Evolutionary conservation across 1,140 invertebrate species (phyloP), one percentile per base, ranked within the genome.

Genomic region (Pomacea maculata): DNA sequence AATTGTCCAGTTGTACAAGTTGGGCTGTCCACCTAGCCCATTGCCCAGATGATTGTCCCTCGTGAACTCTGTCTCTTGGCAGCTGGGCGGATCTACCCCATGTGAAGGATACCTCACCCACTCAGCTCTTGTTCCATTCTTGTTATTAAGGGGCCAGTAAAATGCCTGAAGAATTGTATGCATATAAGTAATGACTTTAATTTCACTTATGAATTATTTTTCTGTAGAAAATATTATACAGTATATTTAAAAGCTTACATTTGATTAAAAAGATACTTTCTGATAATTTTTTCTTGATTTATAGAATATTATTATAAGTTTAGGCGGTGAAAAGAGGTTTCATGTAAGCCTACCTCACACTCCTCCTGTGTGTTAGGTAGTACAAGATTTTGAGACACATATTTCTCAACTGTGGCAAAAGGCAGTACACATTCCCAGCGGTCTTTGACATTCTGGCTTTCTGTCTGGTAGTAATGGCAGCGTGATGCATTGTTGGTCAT

Each of bases 21-120:
- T 83, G 4, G 89, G 86, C 61, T 89, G 78, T 52, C 90, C 90
- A 82, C 87, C 87, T 15, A 88, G 61, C 8, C 87, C 89, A 80
- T 91, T 91, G 65, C 91, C 91, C 34, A 91, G 87, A 82, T 92
- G 89, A 85, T 92, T 92, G 82, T 92, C 91, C 71, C 91, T 79
- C 15, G 87, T 86, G 73, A 86, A 90, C 79, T 89, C 85, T 8
- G 89, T 88, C 80, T 91, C 90, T 52, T 86, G 70, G 78, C 91
- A 92, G n/a, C 86, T 87, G 54, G 91, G 91, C 29, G 86, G 78
- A 64, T 85, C 80, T 45, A 89, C 79, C 64, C 88, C 89, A 86
- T 91, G 90, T 73, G 88, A 78, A 45, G 86, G 82, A 61, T 86
- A 80, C 80, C 90, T 85, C 64, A 71, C 87, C 91, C 90, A 92